These are phyloP conservation scores for Crotalus tigris DNA, from an alignment of 2,113 vertebrate species.

Conservation along the genomic window DNA sequence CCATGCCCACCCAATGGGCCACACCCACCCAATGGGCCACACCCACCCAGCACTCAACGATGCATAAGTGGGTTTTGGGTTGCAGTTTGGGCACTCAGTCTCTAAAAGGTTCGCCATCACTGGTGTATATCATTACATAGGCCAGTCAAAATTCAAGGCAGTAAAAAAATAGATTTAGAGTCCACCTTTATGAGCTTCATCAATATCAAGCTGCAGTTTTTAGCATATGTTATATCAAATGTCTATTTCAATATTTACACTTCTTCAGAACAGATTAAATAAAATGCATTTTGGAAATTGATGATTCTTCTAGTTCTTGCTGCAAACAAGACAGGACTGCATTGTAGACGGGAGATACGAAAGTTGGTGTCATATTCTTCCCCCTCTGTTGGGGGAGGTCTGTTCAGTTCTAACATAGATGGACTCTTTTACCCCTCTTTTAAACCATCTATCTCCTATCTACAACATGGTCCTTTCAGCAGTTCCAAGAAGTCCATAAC, in stretches of 20 bases:
- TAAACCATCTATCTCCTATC: neutral
- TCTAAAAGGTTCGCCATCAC: too few relatives aligned
- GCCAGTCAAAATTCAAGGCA: neutral
- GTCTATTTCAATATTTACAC: neutral
- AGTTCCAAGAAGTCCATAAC: neutral
- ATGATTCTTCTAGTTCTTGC: neutral
- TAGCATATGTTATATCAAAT: neutral
- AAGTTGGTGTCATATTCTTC: neutral
- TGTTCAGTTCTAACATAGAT: neutral
- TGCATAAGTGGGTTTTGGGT: too few relatives aligned
- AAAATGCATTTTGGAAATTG: neutral
- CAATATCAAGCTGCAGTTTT: neutral
- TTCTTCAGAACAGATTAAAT: neutral
- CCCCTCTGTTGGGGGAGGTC: neutral
- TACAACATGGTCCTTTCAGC: neutral
- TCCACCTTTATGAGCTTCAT: neutral
- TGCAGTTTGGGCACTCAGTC: too few relatives aligned
- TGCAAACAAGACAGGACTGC: neutral
- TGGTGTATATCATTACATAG: neutral
- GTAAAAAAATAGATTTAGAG: neutral
- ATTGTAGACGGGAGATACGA: neutral
- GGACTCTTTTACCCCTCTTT: neutral
- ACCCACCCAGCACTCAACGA: too few relatives aligned
- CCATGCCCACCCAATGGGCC: too few relatives aligned
- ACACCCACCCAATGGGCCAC: too few relatives aligned